Evolutionary conservation across 2,888 invertebrate species (phyloP), one percentile per base, ranked within the genome.

Genomic region (Meiosimyza decipiens): DNA sequence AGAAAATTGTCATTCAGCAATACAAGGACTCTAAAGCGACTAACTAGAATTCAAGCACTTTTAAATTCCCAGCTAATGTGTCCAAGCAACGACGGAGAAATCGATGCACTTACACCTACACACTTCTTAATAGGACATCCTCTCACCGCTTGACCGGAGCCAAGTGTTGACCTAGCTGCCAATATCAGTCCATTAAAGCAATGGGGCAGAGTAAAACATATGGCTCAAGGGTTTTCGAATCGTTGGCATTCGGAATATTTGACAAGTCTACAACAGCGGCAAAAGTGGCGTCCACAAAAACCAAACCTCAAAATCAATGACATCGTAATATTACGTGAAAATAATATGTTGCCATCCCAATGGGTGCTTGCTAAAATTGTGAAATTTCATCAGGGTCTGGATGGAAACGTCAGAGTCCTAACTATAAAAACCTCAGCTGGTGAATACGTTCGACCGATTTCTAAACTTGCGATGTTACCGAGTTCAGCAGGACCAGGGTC

Each of bases 161-260:
- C 54, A 16, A 16, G 6, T 16, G 54, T 18, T 15, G 59, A 60
- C 9, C 2, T 6, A 60, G n/a, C 28, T 33, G 13, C 33, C 4
- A 60, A 60, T 11, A 6, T 60, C 28, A 60, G 33, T 60, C 33
- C 33, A 28, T 60, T 60, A n/a, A 60, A 15, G 7, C 11, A 68
- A 50, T 68, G 59, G 68, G 68, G 50, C 50, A 68, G 59, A 4
- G 62, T 68, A 52, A 67, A 72, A 49, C 69, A 69, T 47, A 72
- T 67, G 63, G 49, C 66, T 47, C 72, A 75, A 68, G 66, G 74
- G 1, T 73, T 73, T 22, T 75, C 71, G 73, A 72, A 72, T 47
- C 54, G 71, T 1, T 73, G 73, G 72, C 72, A 75, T 28, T 33
- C 60, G 6, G 67, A 72, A 51, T 67, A 72, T 33, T 18, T 67